Evolutionary conservation across 64 coral and sea anemone genomes (phyloP).

Genomic region (Exaiptasia diaphana): DNA sequence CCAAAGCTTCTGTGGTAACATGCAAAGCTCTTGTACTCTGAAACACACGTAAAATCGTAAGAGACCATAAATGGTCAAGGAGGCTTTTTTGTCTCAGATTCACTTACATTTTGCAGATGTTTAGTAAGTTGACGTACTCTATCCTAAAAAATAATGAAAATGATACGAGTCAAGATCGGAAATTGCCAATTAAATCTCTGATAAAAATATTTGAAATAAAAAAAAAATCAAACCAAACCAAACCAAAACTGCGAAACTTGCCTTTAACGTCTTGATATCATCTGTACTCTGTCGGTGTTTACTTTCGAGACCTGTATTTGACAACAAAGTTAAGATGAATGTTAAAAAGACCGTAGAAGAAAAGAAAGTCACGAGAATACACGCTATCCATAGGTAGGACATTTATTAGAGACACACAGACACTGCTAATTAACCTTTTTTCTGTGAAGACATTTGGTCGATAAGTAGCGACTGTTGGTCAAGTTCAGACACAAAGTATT

Average conservation of each 20-base stretch:
- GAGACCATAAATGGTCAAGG: slow-evolving; percentile 14
- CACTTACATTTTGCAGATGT: slow-evolving; percentile 8
- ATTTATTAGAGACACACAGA: too few species aligned
- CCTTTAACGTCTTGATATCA: slow-evolving; percentile 62
- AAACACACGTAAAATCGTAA: slow-evolving; percentile 1
- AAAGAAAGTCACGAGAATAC: neutral
- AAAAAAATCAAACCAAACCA: neutral
- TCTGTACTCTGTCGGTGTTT: slow-evolving; percentile 49
- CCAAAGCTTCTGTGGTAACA: slow-evolving; percentile 73
- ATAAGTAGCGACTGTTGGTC: slow-evolving; percentile 54
- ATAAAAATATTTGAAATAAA: neutral
- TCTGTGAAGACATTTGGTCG: slow-evolving; percentile 54
- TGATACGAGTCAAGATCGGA: too few species aligned
- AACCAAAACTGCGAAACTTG: neutral
- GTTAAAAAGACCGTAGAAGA: neutral
- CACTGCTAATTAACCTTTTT: slow-evolving; percentile 39
- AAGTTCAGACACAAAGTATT: slow-evolving; percentile 64
- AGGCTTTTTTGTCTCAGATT: neutral
- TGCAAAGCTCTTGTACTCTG: slow-evolving; percentile 74
- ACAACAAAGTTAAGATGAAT: neutral
- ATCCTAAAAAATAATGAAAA: neutral
- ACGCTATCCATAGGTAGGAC: too few species aligned
- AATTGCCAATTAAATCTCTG: too few species aligned
- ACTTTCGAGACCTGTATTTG: slow-evolving; percentile 27
- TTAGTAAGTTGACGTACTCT: slow-evolving; percentile 2